Percentiles rank a stretch among this genome's conserved stretches.
Evolutionary conservation across 2,888 invertebrate genomes (phyloP).

Genomic region (Acanthosepion lycidas): DNA sequence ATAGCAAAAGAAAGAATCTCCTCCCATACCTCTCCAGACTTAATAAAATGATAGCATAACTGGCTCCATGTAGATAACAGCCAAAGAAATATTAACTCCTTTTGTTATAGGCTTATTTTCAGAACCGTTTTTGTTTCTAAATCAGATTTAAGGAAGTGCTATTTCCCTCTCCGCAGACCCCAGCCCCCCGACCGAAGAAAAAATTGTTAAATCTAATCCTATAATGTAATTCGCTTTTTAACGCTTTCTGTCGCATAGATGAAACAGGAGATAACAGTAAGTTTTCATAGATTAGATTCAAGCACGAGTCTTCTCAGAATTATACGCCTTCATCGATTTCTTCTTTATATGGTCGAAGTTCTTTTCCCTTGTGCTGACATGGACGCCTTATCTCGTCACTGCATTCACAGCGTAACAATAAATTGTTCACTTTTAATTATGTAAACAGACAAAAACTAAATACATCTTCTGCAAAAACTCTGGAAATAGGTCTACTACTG

Average conservation of each 20-base stretch:
- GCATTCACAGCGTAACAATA: neutral
- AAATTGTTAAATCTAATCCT: neutral
- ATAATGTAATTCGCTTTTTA: slow-evolving; percentile 16
- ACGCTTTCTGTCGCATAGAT: neutral
- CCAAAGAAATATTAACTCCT: neutral
- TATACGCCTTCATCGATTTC: neutral
- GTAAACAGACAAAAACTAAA: neutral
- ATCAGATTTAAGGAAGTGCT: slow-evolving; percentile 33
- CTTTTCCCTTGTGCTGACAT: neutral
- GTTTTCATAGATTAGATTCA: neutral
- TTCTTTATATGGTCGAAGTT: neutral
- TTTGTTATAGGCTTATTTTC: neutral
- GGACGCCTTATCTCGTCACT: neutral
- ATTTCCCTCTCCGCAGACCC: neutral
- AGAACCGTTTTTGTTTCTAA: neutral
- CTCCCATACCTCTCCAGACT: neutral
- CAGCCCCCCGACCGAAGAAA: too few species aligned
- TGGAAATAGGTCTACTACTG: too few species aligned
- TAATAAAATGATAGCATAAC: neutral
- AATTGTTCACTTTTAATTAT: neutral
- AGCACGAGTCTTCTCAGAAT: neutral
- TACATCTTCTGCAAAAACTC: neutral
- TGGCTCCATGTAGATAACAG: neutral
- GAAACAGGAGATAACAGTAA: neutral
- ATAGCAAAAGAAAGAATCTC: neutral